Evolutionary conservation across 1,140 invertebrate species (phyloP).

Genomic region (Drosophila gunungcola): DNA sequence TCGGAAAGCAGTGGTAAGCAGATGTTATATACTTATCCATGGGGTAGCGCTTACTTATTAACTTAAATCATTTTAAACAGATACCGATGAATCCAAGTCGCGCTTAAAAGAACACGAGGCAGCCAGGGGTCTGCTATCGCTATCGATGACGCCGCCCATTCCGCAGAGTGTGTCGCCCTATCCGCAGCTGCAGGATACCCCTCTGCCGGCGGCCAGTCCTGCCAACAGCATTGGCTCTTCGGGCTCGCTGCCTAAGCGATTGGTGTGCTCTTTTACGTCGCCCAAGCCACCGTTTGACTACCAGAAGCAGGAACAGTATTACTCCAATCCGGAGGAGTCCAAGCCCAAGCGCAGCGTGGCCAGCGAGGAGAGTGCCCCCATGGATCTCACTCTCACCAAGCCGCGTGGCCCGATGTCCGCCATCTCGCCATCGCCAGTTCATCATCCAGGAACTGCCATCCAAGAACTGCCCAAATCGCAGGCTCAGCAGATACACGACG

Average conservation of each 20-base stretch:
- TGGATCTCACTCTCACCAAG: constrained; percentile 83
- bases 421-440: constrained; percentile 7
- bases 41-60: neutral
- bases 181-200: constrained; percentile 49
- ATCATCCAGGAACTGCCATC: neutral
- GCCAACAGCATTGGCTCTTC: constrained; percentile 73
- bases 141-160: constrained; percentile 87
- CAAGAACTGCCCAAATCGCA: constrained; percentile 64
- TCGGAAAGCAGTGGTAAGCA: constrained; percentile 88
- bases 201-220: constrained; percentile 55
- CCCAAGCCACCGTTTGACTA: constrained; percentile 83
- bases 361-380: constrained; percentile 74
- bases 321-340: constrained; percentile 82
- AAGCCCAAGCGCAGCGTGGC: constrained; percentile 64
- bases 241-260: constrained; percentile 59
- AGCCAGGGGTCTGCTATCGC: constrained; percentile 92
- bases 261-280: constrained; percentile 77
- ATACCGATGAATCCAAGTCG: constrained; percentile 87
- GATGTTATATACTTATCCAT: accelerated
- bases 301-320: constrained; percentile 84
- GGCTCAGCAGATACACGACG: constrained; percentile 78
- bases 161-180: constrained; percentile 67
- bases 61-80: constrained; percentile 67
- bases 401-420: constrained; percentile 42
- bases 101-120: constrained; percentile 93